Evolutionary conservation across 2,797 vertebrate genomes (phyloP).

Genomic region (Pipistrellus kuhlii): DNA sequence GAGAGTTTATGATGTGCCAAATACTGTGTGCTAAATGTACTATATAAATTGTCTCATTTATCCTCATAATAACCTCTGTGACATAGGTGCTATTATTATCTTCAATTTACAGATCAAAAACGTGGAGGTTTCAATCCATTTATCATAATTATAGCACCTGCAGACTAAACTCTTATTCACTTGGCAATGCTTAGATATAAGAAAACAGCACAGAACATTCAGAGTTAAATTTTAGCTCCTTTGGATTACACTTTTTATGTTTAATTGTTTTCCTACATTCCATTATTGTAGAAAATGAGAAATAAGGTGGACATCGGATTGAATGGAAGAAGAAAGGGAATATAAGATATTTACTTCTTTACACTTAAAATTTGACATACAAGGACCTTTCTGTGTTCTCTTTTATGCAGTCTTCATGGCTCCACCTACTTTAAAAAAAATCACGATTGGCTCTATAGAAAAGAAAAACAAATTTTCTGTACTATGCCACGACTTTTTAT

Average conservation of each 20-base stretch:
- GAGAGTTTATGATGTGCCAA: constrained; percentile 36
- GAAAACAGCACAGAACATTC: not conserved
- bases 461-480: not conserved
- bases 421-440: not conserved
- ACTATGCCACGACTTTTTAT: not conserved
- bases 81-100: constrained; percentile 17
- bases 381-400: not conserved
- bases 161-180: not conserved
- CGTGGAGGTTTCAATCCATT: not conserved
- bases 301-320: not conserved
- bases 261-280: not conserved
- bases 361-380: not conserved
- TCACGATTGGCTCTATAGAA: not conserved
- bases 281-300: constrained; percentile 14
- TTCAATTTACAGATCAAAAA: constrained; percentile 19
- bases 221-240: not conserved
- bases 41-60: constrained; percentile 40
- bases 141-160: constrained; percentile 3
- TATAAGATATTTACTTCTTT: not conserved
- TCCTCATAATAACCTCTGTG: constrained; percentile 15
- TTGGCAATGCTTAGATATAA: not conserved
- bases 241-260: constrained; percentile 20
- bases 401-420: not conserved
- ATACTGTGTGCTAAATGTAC: not conserved
- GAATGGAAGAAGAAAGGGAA: not conserved